These are phyloP conservation scores for Sebastes baramenuke DNA, from an alignment of 2,797 vertebrate species.

Conservation along the genomic window DNA sequence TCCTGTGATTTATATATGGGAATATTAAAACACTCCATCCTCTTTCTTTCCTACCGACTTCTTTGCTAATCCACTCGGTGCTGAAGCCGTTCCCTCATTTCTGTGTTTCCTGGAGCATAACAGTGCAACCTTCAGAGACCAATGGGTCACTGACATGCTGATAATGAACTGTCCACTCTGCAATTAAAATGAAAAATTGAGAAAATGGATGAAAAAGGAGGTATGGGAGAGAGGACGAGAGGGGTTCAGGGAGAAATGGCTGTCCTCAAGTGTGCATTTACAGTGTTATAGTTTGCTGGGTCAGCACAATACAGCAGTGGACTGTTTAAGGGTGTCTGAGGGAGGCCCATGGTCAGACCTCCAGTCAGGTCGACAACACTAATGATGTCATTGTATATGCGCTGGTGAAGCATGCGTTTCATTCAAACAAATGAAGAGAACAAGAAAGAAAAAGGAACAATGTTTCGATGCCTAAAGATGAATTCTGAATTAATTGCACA, in stretches of 20 bases:
- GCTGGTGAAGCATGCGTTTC: constrained; percentile 5
- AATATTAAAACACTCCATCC: neutral
- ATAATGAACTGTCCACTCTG: constrained; percentile 83
- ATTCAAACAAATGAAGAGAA: constrained; percentile 29
- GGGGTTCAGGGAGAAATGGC: constrained; percentile 24
- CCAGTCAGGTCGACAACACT: constrained; percentile 19
- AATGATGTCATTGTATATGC: constrained; percentile 42
- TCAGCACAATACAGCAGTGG: constrained; percentile 62
- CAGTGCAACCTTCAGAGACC: constrained; percentile 77
- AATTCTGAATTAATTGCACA: constrained; percentile 35
- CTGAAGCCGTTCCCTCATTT: constrained; percentile 53
- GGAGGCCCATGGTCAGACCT: constrained; percentile 28
- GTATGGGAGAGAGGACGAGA: constrained; percentile 2
- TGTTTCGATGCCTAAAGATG: constrained; percentile 16
- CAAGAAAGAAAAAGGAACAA: constrained; percentile 5
- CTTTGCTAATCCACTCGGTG: constrained; percentile 46
- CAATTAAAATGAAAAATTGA: constrained; percentile 84
- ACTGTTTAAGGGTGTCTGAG: constrained; percentile 50
- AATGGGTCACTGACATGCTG: constrained; percentile 75
- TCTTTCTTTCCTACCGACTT: neutral
- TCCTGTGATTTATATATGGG: neutral
- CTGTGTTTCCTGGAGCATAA: constrained; percentile 71
- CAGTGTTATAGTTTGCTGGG: constrained; percentile 44
- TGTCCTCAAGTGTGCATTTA: constrained; percentile 42
- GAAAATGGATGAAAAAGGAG: constrained; percentile 60